phyloP scores from a whole-genome alignment of 2,797 vertebrate genomes.

The Tenualosa ilisha region DNA sequence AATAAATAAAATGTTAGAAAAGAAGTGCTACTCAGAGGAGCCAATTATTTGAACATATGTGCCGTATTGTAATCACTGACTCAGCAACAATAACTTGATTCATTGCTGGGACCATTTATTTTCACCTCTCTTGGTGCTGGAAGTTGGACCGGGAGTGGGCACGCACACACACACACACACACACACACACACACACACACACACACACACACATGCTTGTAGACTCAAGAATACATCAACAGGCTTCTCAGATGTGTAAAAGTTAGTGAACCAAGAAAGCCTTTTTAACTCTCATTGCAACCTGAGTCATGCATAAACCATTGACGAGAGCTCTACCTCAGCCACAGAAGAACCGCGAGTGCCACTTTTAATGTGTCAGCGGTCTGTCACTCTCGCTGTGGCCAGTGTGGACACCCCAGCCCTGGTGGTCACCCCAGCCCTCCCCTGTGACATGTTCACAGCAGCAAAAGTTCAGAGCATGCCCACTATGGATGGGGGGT shows the following conservation, averaged over 20 bases:
- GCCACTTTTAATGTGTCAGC: constrained; percentile 1
- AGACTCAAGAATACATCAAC: neutral
- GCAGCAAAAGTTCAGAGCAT: neutral
- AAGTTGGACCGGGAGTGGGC: neutral
- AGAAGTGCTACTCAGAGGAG: neutral
- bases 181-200: neutral
- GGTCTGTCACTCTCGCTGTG: neutral
- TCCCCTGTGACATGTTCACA: neutral
- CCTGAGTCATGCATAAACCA: constrained; percentile 14
- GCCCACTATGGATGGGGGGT: neutral
- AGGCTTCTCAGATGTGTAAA: neutral
- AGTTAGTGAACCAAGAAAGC: neutral
- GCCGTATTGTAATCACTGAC: neutral
- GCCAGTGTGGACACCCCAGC: neutral
- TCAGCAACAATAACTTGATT: neutral
- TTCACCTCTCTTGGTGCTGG: neutral
- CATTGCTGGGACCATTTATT: neutral
- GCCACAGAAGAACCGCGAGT: neutral
- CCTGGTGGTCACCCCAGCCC: neutral
- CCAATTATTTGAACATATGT: neutral
- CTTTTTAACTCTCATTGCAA: neutral
- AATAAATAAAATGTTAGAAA: neutral
- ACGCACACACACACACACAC: too few species aligned
- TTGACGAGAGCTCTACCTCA: neutral
- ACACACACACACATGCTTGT: neutral